Percentiles rank a stretch among this genome's conserved stretches.
phyloP scores from a whole-genome alignment of 2,113 vertebrate species.

The Terrapene triunguis region DNA sequence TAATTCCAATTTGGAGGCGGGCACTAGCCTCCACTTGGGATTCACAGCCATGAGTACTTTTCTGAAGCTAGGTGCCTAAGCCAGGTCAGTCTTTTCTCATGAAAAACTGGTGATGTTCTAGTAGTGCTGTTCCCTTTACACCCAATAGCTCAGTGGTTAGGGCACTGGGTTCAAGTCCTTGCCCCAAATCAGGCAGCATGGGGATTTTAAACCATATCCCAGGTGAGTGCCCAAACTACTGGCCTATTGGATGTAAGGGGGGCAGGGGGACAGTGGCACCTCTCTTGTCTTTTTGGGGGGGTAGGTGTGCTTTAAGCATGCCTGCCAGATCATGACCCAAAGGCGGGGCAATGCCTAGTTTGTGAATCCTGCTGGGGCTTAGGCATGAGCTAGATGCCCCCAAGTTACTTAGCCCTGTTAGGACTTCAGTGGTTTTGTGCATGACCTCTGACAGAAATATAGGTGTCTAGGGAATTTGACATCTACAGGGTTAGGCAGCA shows the following conservation, averaged over 20 bases:
- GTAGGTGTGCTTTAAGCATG: not conserved
- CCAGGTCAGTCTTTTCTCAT: not conserved
- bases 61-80: not conserved
- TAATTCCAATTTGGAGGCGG: not conserved
- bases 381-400: not conserved
- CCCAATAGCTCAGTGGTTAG: not conserved
- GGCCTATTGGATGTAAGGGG: not conserved
- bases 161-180: not conserved
- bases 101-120: not conserved
- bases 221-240: not conserved
- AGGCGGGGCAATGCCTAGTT: not conserved
- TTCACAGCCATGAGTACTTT: not conserved
- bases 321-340: not conserved
- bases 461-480: not conserved
- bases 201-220: not conserved
- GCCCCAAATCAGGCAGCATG: not conserved
- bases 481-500: not conserved
- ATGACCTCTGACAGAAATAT: not conserved
- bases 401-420: not conserved
- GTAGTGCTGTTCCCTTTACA: not conserved
- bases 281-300: not conserved
- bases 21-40: not conserved
- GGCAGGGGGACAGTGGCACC: rapidly evolving
- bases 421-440: not conserved
- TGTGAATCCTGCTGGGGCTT: not conserved